These are phyloP conservation scores for Dusona sp. DNA, from an alignment of 2,888 invertebrate genomes.

Conservation along the genomic window DNA sequence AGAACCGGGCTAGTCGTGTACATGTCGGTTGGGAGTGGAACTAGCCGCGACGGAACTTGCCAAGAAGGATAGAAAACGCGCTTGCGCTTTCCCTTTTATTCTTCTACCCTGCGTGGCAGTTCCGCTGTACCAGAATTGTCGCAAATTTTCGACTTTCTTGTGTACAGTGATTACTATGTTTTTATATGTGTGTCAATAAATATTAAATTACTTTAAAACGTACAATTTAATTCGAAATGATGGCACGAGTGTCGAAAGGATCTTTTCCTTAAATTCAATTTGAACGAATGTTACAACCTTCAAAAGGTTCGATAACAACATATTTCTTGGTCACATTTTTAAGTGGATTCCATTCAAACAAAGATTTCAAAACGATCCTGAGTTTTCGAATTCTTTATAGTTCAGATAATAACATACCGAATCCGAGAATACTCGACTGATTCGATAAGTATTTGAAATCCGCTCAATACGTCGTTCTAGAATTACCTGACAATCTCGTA, in stretches of 20 bases:
- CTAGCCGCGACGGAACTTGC: slow-evolving; percentile 41
- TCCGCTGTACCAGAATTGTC: slow-evolving; percentile 28
- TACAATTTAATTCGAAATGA: background rate
- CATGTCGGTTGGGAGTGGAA: slow-evolving; percentile 51
- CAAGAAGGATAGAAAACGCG: slow-evolving; percentile 52
- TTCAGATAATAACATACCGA: background rate
- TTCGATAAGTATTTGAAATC: background rate
- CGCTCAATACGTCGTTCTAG: background rate
- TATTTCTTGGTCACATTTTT: background rate
- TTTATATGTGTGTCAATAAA: background rate
- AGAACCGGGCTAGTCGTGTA: slow-evolving; percentile 22
- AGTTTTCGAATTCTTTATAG: background rate
- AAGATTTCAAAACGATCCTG: background rate
- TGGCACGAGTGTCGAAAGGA: background rate
- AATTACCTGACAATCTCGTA: slow-evolving; percentile 11
- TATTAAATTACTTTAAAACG: background rate
- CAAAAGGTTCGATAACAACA: background rate
- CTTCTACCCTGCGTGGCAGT: slow-evolving; percentile 25
- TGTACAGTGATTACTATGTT: slow-evolving; percentile 4
- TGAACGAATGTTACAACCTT: background rate
- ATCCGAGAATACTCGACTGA: background rate
- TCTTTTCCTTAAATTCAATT: background rate
- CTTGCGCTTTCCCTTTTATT: slow-evolving; percentile 48
- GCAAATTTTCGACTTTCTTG: slow-evolving; percentile 36
- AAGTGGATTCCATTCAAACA: background rate